Conservation (phyloP, 2,888 invertebrate species). For the Lasioglossum leucozonium region DNA sequence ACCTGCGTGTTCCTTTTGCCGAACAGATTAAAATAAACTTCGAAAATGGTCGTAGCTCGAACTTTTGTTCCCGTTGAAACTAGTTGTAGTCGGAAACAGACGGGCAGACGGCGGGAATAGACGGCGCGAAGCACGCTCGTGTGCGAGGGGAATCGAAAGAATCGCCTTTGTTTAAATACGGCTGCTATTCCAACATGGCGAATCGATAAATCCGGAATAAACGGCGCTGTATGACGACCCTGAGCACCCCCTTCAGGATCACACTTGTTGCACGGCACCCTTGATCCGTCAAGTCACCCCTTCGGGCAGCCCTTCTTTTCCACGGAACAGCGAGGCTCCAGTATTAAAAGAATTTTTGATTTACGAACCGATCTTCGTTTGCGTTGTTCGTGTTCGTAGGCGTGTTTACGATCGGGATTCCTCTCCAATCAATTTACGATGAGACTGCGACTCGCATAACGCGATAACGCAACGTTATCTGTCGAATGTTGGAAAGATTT, state of each 20-base stretch:
- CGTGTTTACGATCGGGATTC: constrained; percentile 40
- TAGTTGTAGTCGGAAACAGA: not conserved
- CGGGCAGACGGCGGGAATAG: not conserved
- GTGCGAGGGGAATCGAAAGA: not conserved
- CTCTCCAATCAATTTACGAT: too few relatives aligned
- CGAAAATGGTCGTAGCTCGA: not conserved
- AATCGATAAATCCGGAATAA: constrained; percentile 71
- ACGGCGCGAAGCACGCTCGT: not conserved
- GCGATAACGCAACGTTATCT: too few relatives aligned
- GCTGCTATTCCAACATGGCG: constrained; percentile 48
- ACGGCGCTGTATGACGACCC: constrained; percentile 56
- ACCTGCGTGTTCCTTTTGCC: not conserved
- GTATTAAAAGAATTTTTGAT: constrained; percentile 73
- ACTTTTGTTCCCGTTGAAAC: not conserved
- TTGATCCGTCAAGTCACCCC: constrained; percentile 70
- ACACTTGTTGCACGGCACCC: constrained; percentile 82
- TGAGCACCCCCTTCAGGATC: constrained; percentile 77
- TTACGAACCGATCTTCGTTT: constrained; percentile 74
- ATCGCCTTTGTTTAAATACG: constrained; percentile 49
- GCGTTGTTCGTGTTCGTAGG: constrained; percentile 21
- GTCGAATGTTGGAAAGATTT: too few relatives aligned
- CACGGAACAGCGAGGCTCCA: constrained; percentile 52
- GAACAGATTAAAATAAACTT: not conserved
- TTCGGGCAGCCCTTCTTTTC: constrained; percentile 66
- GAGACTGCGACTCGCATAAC: too few relatives aligned